Base-by-base conservation (phyloP, 2,888 invertebrate genomes). In the Hartigia nigra region DNA sequence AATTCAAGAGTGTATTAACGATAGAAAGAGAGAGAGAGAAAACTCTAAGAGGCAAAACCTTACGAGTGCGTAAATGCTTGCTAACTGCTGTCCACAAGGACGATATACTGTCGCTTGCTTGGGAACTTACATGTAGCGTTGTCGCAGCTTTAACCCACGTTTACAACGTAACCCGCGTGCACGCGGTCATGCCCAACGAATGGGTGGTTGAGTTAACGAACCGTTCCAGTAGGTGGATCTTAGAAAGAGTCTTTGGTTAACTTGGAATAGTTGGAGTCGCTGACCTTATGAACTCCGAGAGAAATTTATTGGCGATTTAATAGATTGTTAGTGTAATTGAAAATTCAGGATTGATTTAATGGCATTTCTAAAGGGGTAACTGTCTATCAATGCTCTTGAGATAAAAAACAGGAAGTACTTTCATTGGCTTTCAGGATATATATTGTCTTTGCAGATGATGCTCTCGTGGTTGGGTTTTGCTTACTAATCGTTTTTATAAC, bases 401-500 rank as follows among this genome's bases (percentile, higher is more conserved):
- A 55, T 9, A 23, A 55, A 55, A 23, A 23, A 55, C 55, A 55
- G 55, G 55, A 55, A 55, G 55, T 55, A 23, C 55, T 9, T 55
- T 55, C 23, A 14, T 55, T 23, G 55, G 9, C 23, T 55, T 14
- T 5, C 55, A 5, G 55, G 9, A 55, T 23, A 2, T 55, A 55
- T 55, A 55, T 23, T 55, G 55, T 55, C 55, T 55, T 55, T 55
- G 55, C 55, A 55, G 55, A 23, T 14, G 55, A 55, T 55, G 5
- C 55, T 55, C 55, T 55, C 55, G 23, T 55, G 55, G 72, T 34
- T 72, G 75, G 77, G 81, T 82, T 55, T 82, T 80, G 82, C 80
- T 76, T 81, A 79, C 81, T 81, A 80, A 83, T 83, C 81, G 78
- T 77, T 82, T 78, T 75, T 79, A 70, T 78, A 75, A 77, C 78